Conservation (phyloP, 1,140 invertebrate genomes). For the Dinothrombium tinctorium region DNA sequence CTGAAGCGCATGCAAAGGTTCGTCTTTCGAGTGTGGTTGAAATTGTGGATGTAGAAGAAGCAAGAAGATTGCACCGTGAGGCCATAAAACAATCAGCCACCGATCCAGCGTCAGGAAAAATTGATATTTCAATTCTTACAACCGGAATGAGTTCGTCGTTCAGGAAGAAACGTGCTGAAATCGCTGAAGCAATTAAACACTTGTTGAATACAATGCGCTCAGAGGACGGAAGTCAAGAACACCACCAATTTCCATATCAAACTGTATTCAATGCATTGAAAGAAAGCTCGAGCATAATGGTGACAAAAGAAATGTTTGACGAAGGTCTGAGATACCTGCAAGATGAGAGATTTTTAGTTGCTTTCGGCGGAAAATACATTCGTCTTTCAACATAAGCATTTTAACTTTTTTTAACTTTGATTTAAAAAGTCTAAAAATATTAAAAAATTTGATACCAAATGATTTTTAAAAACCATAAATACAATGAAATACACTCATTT, state of each 20-base stretch:
- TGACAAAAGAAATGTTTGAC: slow-evolving; percentile 72
- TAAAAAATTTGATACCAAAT: too few relatives aligned
- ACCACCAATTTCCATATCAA: slow-evolving; percentile 42
- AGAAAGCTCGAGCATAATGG: slow-evolving; percentile 44
- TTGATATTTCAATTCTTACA: slow-evolving; percentile 83
- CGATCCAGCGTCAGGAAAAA: slow-evolving; percentile 81
- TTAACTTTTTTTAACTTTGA: too few relatives aligned
- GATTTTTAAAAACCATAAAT: too few relatives aligned
- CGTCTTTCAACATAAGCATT: too few relatives aligned
- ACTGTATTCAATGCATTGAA: slow-evolving; percentile 60
- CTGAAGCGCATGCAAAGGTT: slow-evolving; percentile 91
- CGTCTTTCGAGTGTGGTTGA: slow-evolving; percentile 58
- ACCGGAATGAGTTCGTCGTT: slow-evolving; percentile 68
- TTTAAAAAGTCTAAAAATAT: too few relatives aligned
- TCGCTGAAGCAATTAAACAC: slow-evolving; percentile 44
- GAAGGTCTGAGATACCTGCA: slow-evolving; percentile 72
- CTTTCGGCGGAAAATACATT: slow-evolving; percentile 58
- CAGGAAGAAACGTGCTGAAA: slow-evolving; percentile 44
- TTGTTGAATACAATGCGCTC: slow-evolving; percentile 38
- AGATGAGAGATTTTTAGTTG: slow-evolving; percentile 56
- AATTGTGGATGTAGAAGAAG: slow-evolving; percentile 78
- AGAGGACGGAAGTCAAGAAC: slow-evolving; percentile 18
- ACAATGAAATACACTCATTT: too few relatives aligned
- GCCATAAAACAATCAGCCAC: slow-evolving; percentile 91
- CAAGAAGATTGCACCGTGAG: slow-evolving; percentile 73